Percentiles rank a stretch among this genome's conserved stretches.
Conservation (phyloP, 2,797 vertebrate genomes). For the Acanthopagrus latus region DNA sequence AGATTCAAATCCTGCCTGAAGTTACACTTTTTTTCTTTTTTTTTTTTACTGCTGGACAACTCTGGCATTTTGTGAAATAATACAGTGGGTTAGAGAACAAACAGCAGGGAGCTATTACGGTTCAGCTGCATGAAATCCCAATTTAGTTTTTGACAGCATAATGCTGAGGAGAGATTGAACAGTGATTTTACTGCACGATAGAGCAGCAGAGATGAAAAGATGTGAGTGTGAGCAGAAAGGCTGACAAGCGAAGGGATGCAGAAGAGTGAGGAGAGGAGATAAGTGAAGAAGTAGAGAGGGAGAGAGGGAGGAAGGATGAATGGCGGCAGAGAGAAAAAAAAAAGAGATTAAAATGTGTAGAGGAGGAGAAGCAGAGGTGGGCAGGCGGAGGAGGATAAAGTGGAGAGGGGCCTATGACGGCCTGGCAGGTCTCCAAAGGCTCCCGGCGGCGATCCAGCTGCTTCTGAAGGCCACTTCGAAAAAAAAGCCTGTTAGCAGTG, state of each 20-base stretch:
- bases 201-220: constrained; percentile 30
- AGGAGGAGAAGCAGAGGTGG: constrained; percentile 39
- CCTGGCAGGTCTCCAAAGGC: constrained; percentile 62
- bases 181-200: constrained; percentile 32
- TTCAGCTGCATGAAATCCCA: constrained; percentile 48
- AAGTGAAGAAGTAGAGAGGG: constrained; percentile 11
- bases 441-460: constrained; percentile 58
- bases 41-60: neutral
- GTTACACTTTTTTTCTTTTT: too few relatives aligned
- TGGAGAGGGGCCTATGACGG: constrained; percentile 47
- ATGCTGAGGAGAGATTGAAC: constrained; percentile 32
- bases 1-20: neutral
- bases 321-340: neutral
- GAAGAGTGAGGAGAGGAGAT: constrained; percentile 24
- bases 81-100: constrained; percentile 10
- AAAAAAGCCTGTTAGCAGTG: constrained; percentile 46
- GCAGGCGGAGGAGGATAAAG: constrained; percentile 52
- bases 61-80: constrained; percentile 13
- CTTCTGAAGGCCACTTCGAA: constrained; percentile 63
- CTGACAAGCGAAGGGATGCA: constrained; percentile 19
- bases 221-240: neutral
- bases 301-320: constrained; percentile 25
- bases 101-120: constrained; percentile 8
- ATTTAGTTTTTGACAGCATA: constrained; percentile 47
- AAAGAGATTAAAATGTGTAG: constrained; percentile 47